Conservation (phyloP, 2,113 vertebrate species). For the Menura novaehollandiae region DNA sequence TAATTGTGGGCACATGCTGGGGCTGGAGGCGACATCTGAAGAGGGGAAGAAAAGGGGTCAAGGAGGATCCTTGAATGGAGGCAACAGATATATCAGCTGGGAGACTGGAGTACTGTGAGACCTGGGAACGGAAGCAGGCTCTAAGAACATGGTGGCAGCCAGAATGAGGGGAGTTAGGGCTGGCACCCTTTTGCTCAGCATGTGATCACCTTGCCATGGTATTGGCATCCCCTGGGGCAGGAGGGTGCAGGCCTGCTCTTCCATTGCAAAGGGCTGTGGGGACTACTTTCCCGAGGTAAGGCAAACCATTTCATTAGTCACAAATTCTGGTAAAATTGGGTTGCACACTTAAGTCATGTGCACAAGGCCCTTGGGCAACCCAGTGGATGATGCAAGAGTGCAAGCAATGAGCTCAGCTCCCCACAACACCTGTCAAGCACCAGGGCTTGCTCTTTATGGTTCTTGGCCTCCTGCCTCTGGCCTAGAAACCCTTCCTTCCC, state of each 20-base stretch:
- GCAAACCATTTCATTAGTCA: rapidly evolving
- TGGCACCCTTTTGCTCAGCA: rapidly evolving
- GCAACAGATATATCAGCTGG: rapidly evolving
- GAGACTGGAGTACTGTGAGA: background rate
- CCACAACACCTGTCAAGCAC: rapidly evolving
- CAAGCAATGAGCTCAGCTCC: background rate
- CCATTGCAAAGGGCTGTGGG: rapidly evolving
- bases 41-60: background rate
- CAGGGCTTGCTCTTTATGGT: background rate
- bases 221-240: no score
- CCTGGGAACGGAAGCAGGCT: background rate
- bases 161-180: background rate
- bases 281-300: background rate
- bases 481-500: background rate
- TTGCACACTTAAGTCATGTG: background rate
- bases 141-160: background rate
- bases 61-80: background rate
- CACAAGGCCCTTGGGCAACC: background rate
- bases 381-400: background rate
- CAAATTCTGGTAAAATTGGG: background rate
- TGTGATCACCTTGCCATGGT: background rate
- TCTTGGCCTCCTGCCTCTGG: background rate
- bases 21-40: background rate
- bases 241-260: background rate
- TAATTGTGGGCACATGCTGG: rapidly evolving